Percentiles rank a stretch among this genome's conserved stretches.
Evolutionary conservation across 2,888 invertebrate genomes (phyloP).

Genomic region (Trachelus tabidus): DNA sequence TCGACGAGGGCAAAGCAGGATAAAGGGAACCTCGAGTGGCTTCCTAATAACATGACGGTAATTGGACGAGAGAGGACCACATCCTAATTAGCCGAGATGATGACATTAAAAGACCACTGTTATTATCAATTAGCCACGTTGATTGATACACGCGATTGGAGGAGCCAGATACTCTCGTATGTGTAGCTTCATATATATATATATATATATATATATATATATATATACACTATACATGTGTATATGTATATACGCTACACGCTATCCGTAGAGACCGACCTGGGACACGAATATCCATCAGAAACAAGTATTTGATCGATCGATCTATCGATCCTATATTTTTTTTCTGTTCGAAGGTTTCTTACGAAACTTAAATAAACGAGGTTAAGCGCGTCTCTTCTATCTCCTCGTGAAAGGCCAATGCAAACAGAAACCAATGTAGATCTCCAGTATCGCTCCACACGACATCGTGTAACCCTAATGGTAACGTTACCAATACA

Average conservation of each 20-base stretch:
- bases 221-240: no score
- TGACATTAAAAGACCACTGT: constrained; percentile 54
- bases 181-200: neutral
- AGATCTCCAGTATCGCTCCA: neutral
- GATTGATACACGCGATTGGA: constrained; percentile 43
- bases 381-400: neutral
- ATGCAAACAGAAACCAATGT: neutral
- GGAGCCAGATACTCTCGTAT: neutral
- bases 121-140: constrained; percentile 55
- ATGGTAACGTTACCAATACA: neutral
- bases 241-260: neutral
- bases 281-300: neutral
- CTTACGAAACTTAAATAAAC: neutral
- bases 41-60: constrained; percentile 54
- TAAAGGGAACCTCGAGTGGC: constrained; percentile 50
- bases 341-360: neutral
- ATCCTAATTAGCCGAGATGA: constrained; percentile 55
- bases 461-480: neutral
- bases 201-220: no score
- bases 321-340: neutral
- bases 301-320: neutral
- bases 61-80: constrained; percentile 53
- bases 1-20: constrained; percentile 26
- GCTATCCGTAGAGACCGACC: neutral
- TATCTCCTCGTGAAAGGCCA: neutral